phyloP scores from a whole-genome alignment of 2,888 invertebrate genomes.

The Ornithoptera alexandrae region DNA sequence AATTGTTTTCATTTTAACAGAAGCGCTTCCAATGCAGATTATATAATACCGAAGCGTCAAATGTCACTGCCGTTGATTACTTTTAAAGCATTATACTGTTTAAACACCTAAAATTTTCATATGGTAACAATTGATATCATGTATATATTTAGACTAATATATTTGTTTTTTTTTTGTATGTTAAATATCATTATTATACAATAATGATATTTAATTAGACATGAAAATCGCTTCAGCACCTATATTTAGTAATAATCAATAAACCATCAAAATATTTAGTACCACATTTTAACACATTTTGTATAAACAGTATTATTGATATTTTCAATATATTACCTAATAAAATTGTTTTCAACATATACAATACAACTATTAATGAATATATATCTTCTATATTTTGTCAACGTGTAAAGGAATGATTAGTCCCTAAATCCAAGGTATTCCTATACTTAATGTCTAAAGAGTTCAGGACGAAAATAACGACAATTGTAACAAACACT shows the following conservation, averaged over 20 bases:
- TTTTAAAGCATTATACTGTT: neutral
- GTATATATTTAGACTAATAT: neutral
- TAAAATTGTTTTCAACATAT: slow-evolving; percentile 2
- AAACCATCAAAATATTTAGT: slow-evolving; percentile 22
- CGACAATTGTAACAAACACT: slow-evolving; percentile 15
- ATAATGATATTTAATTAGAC: neutral
- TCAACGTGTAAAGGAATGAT: slow-evolving; percentile 1
- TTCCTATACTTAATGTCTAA: slow-evolving; percentile 10
- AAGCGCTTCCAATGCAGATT: neutral
- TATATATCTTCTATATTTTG: slow-evolving; percentile 5
- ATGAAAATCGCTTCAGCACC: slow-evolving; percentile 15
- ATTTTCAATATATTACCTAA: slow-evolving; percentile 5
- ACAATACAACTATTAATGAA: slow-evolving; percentile 7
- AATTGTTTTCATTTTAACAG: neutral
- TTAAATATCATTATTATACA: neutral
- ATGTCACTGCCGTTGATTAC: too few relatives aligned
- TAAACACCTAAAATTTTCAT: neutral
- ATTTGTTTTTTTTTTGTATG: neutral
- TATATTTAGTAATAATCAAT: slow-evolving; percentile 21
- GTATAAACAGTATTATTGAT: too few relatives aligned
- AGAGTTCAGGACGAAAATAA: slow-evolving; percentile 15
- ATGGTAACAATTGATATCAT: too few relatives aligned
- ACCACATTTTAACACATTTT: slow-evolving; percentile 8
- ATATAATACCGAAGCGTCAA: neutral
- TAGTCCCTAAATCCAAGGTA: slow-evolving; percentile 8